Conservation (phyloP, 2,888 invertebrate species). For the Sinelater perroti region DNA sequence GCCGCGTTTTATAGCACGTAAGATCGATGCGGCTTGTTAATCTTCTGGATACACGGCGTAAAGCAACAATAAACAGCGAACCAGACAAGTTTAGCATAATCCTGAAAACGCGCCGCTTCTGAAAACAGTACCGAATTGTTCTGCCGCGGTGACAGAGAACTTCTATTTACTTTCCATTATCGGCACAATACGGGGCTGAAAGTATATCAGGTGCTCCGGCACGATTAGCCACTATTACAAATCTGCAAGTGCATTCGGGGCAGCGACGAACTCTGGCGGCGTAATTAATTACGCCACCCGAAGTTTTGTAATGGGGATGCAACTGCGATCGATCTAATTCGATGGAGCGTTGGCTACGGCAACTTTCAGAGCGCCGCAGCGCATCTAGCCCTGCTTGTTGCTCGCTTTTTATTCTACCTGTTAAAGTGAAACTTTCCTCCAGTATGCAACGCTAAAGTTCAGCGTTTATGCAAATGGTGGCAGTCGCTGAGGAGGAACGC, state of each 20-base stretch:
- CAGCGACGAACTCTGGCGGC: no score
- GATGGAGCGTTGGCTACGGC: no score
- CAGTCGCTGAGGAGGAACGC: slow-evolving; percentile 1
- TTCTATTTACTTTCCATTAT: slow-evolving; percentile 37
- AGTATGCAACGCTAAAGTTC: no score
- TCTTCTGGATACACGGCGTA: slow-evolving; percentile 25
- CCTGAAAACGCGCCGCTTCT: slow-evolving; percentile 18
- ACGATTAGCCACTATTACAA: slow-evolving; percentile 22
- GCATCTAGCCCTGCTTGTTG: no score
- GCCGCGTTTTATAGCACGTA: neutral
- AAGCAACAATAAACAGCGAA: slow-evolving; percentile 33
- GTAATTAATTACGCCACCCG: no score
- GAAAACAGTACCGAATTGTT: slow-evolving; percentile 27
- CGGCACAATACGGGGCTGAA: slow-evolving; percentile 28
- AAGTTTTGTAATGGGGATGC: no score
- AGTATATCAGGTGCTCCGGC: slow-evolving; percentile 28
- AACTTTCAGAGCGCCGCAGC: no score
- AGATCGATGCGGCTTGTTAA: slow-evolving; percentile 31
- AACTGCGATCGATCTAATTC: no score
- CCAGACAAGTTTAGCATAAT: slow-evolving; percentile 23
- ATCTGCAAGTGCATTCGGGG: slow-evolving; percentile 14
- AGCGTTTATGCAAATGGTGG: neutral
- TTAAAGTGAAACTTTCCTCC: no score
- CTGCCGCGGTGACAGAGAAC: slow-evolving; percentile 28
- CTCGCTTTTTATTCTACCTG: no score